Percentiles rank a stretch among this genome's conserved stretches.
phyloP scores from a whole-genome alignment of 2,113 vertebrate genomes.

The Oophaga pumilio region DNA sequence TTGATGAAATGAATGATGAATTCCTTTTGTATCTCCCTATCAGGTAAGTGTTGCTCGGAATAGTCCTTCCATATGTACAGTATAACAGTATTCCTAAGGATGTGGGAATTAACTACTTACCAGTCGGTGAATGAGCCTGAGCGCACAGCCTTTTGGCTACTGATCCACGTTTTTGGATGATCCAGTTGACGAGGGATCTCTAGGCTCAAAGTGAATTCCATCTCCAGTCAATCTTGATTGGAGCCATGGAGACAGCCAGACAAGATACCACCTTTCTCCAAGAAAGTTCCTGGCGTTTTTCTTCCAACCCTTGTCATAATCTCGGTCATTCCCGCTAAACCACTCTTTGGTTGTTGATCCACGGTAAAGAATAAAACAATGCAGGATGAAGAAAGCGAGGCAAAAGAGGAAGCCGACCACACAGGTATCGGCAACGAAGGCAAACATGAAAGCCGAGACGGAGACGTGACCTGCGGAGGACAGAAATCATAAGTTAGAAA shows the following conservation, averaged over 20 bases:
- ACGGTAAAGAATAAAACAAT: constrained; percentile 77
- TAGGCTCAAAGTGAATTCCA: constrained; percentile 79
- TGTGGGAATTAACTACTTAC: not conserved
- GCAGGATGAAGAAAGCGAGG: constrained; percentile 84
- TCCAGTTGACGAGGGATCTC: constrained; percentile 64
- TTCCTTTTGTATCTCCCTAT: too few species aligned
- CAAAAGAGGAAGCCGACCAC: constrained; percentile 84
- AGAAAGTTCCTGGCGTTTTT: constrained; percentile 76
- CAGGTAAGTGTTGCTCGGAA: too few species aligned
- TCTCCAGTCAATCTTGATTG: constrained; percentile 82
- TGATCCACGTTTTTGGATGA: not conserved
- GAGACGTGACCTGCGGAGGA: constrained; percentile 78
- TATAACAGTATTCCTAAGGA: not conserved
- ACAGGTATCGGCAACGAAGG: constrained; percentile 86
- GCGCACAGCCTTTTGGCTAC: not conserved
- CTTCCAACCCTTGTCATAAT: constrained; percentile 75
- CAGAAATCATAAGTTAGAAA: too few species aligned
- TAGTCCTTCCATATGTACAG: too few species aligned
- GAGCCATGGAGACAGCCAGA: constrained; percentile 84
- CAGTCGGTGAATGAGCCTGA: not conserved
- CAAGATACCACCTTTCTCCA: constrained; percentile 80
- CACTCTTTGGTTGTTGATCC: constrained; percentile 90
- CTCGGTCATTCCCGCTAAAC: constrained; percentile 73
- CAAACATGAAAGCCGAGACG: constrained; percentile 78
- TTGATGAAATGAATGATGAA: too few species aligned